Evolutionary conservation across 2,113 vertebrate species (phyloP), one percentile per base, ranked within the genome.

Genomic region (Pollimyrus isidori): DNA sequence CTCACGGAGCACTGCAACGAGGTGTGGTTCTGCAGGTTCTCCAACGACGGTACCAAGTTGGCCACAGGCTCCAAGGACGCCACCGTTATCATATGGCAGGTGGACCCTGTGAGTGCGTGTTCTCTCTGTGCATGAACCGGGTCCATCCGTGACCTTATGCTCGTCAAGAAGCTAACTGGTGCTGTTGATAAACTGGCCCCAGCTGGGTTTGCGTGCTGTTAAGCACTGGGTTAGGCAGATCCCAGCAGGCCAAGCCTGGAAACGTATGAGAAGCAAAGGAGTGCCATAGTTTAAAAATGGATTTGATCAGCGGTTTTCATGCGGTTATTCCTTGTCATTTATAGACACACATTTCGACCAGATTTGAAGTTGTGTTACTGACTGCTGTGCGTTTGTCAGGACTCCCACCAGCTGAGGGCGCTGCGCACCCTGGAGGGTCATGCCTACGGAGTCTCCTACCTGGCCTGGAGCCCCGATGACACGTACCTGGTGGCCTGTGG

Each of bases 11-110:
- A 99, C 95, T 99, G 98, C 95, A 99, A 99, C 83, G 98, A 99
- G 94, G 98, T 99, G 35, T 99, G 98, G 98, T 99, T 99, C 96
- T 99, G 98, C 95, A 98, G 98, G 94, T 99, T 99, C 93, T 99
- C 98, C 92, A 98, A 98, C 0, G 97, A 99, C 0, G 98, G 98
- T 96, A 98, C 98, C 93, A 99, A 98, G 95, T 95, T 99, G 96
- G 98, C 98, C 90, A 98, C 98, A 3, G 98, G 98, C 92, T 99
- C 98, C 89, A 99, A 99, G 95, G 98, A 99, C 92, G 98, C 98
- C 80, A 99, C 98, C 84, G 97, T 99, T 91, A 99, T 99, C 90
- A 96, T 99, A 92, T 99, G 98, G 98, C 98, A 98, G 87, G 97
- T 99, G 69, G 97, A 99, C 94, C 93, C 95, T 94, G 98, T 99